phyloP scores from a whole-genome alignment of 1,140 invertebrate species.

The Drosophila nigrodunni region DNA sequence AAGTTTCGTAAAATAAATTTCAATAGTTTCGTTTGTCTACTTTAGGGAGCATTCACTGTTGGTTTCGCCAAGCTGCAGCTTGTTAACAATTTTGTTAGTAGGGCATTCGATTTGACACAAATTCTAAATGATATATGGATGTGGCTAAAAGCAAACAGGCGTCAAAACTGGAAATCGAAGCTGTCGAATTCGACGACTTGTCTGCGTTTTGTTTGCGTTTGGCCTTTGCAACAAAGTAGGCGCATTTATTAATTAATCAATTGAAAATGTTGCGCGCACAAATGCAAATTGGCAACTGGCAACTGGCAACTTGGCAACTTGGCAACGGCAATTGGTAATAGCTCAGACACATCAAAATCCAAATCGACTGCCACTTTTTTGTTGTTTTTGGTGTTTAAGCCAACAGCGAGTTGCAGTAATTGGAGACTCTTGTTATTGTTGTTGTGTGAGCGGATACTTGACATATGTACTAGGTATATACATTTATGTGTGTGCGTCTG shows the following conservation, averaged over 20 bases:
- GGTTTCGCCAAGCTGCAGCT: neutral
- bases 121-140: slow-evolving; percentile 27
- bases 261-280: slow-evolving; percentile 41
- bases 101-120: slow-evolving; percentile 33
- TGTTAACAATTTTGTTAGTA: slow-evolving; percentile 22
- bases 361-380: slow-evolving; percentile 27
- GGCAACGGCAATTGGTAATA: slow-evolving; percentile 13
- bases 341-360: slow-evolving; percentile 55
- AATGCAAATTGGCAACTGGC: slow-evolving; percentile 48
- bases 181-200: slow-evolving; percentile 27
- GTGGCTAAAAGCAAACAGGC: slow-evolving; percentile 12
- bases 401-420: slow-evolving; percentile 68
- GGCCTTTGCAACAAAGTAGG: slow-evolving; percentile 41
- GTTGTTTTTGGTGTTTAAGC: slow-evolving; percentile 34
- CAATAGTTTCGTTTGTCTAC: neutral
- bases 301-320: slow-evolving; percentile 20
- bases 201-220: slow-evolving; percentile 10
- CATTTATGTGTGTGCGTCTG: slow-evolving; percentile 10
- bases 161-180: slow-evolving; percentile 7
- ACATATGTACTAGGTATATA: slow-evolving; percentile 2
- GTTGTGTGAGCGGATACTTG: slow-evolving; percentile 40
- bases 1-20: no score
- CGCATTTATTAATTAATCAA: slow-evolving; percentile 55
- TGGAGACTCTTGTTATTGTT: slow-evolving; percentile 60
- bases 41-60: slow-evolving; percentile 3